Conservation (phyloP, 2,888 invertebrate species). For the Drosophila antonietae region DNA sequence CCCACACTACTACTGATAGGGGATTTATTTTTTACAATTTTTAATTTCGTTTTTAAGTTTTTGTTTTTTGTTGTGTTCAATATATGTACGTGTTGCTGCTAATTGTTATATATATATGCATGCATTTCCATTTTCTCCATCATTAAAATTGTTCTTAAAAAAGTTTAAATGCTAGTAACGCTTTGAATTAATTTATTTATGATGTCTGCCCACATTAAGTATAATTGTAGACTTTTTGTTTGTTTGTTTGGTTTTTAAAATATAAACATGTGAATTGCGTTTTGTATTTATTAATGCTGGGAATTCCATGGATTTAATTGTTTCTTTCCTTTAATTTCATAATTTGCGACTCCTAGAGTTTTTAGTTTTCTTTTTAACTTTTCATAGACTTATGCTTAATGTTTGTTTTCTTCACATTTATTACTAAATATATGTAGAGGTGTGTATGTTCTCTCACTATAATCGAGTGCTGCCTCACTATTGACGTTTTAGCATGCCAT, state of each 20-base stretch:
- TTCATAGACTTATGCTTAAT: slow-evolving; percentile 74
- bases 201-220: slow-evolving; percentile 73
- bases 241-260: slow-evolving; percentile 56
- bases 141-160: slow-evolving; percentile 76
- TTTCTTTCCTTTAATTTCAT: slow-evolving; percentile 66
- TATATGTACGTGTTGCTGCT: slow-evolving; percentile 52
- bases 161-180: slow-evolving; percentile 77
- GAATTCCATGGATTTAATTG: slow-evolving; percentile 65
- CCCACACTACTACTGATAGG: slow-evolving; percentile 47
- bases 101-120: slow-evolving; percentile 40
- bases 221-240: slow-evolving; percentile 39
- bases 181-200: slow-evolving; percentile 67
- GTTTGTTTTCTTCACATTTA: slow-evolving; percentile 74
- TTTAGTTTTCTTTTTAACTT: slow-evolving; percentile 57
- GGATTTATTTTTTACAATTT: slow-evolving; percentile 39
- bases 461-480: slow-evolving; percentile 58
- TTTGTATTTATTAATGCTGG: slow-evolving; percentile 58
- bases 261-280: slow-evolving; percentile 64
- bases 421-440: slow-evolving; percentile 75
- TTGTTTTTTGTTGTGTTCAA: slow-evolving; percentile 31
- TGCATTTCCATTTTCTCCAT: slow-evolving; percentile 58
- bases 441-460: slow-evolving; percentile 62
- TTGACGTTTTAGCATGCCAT: slow-evolving; percentile 49
- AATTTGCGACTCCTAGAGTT: slow-evolving; percentile 69
- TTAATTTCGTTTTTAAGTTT: neutral